Base-by-base conservation (phyloP, 2,113 vertebrate genomes). In the Mohoua ochrocephala region DNA sequence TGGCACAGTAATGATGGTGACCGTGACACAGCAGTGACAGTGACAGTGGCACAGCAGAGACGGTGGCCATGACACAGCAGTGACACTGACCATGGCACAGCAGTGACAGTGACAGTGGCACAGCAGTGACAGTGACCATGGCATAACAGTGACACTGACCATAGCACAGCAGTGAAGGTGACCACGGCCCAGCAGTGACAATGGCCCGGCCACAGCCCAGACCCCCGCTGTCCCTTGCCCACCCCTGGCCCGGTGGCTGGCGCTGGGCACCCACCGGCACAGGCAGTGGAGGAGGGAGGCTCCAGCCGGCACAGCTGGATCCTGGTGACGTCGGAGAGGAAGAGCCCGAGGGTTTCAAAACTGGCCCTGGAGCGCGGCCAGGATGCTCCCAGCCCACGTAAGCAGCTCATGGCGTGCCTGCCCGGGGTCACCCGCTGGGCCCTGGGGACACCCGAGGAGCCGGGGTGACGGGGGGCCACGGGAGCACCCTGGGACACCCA, bases 291-390 rank as follows among this genome's bases (percentile, higher is more conserved):
- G 84, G 87, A 75, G 87, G 91, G 91, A 59, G 83, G 49, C 71
- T 84, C 47, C 79, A 84, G 87, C 76, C 85, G 70, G 64, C 84
- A n/a, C 90, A 91, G 94, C 95, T 81, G 84, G 93, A 93, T 81
- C 70, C 39, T 12, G 7, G 83, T 94, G 95, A 89, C 89, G 85
- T 89, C 45, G 84, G 84, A 79, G 19, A 97, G 93, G 91, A 94
- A 97, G 95, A 95, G 84, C 95, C 95, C 86, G 37, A 83, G 84
- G 84, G 70, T 95, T 96, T 85, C 82, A 59, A 95, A 97, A 94
- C 74, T 47, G 73, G 45, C 52, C n/a, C 91, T 97, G 91, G 87
- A 93, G 60, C 13, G 0, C 4, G 1, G 92, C 90, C 94, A 93
- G 87, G 77, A 76, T 91, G 89, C 69, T 93, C 91, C 84, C 85